Evolutionary conservation across 2,113 vertebrate species (phyloP).

Genomic region (Rhagologus leucostigma): DNA sequence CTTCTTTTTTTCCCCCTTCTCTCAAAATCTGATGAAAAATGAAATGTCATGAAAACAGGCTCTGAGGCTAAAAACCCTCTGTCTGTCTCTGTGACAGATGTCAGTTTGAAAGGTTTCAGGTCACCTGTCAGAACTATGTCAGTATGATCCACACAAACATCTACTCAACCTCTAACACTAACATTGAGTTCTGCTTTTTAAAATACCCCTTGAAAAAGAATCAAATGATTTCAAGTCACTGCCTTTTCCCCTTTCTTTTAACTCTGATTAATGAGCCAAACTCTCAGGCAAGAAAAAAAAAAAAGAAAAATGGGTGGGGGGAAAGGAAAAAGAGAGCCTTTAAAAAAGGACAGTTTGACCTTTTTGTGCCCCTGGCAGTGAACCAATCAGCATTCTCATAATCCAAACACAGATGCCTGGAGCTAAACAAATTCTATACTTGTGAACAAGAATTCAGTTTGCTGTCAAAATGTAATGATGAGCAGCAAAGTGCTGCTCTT

Average conservation of each 20-base stretch:
- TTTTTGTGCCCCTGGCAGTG: slow-evolving; percentile 87
- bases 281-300: slow-evolving; percentile 75
- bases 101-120: slow-evolving; percentile 85
- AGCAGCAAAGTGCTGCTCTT: slow-evolving; percentile 74
- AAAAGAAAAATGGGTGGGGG: slow-evolving; percentile 61
- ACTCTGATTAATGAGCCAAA: slow-evolving; percentile 78
- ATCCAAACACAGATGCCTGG: slow-evolving; percentile 94
- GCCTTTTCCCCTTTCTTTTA: slow-evolving; percentile 70
- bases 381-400: slow-evolving; percentile 94
- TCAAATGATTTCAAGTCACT: slow-evolving; percentile 74
- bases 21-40: slow-evolving; percentile 86
- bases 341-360: slow-evolving; percentile 90
- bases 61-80: slow-evolving; percentile 79
- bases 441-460: slow-evolving; percentile 81
- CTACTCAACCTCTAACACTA: slow-evolving; percentile 76
- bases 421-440: slow-evolving; percentile 89
- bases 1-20: slow-evolving; percentile 72
- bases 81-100: slow-evolving; percentile 86
- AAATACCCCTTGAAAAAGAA: slow-evolving; percentile 74
- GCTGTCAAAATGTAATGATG: slow-evolving; percentile 79
- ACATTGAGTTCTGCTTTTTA: slow-evolving; percentile 69
- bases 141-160: slow-evolving; percentile 76
- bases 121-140: slow-evolving; percentile 82
- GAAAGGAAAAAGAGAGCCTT: slow-evolving; percentile 47
- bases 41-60: slow-evolving; percentile 84